A percentile compares a stretch with the other conserved stretches of the same genome.
Conservation (phyloP, 2,113 vertebrate species). For the Solenodon paradoxus region DNA sequence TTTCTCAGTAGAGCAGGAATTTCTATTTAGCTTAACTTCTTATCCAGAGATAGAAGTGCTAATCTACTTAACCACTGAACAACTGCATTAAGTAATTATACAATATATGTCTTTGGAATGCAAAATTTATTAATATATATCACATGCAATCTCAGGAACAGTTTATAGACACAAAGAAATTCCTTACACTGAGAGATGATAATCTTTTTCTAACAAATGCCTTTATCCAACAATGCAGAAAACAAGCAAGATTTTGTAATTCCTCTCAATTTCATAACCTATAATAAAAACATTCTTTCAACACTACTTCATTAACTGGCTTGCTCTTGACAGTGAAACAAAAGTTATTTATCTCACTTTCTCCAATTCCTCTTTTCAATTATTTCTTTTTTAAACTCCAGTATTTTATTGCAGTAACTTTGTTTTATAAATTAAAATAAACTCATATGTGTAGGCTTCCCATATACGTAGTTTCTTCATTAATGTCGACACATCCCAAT, state of each 20-base stretch:
- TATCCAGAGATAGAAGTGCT: background rate
- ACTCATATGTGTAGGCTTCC: too few relatives aligned
- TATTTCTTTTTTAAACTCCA: too few relatives aligned
- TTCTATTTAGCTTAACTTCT: too few relatives aligned
- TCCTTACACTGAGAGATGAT: background rate
- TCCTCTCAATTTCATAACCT: background rate
- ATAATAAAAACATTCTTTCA: background rate
- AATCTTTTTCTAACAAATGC: background rate
- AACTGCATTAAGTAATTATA: background rate
- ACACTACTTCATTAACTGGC: background rate
- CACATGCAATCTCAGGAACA: background rate
- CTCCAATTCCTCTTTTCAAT: background rate
- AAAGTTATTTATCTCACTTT: background rate
- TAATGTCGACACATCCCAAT: too few relatives aligned
- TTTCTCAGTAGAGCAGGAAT: background rate
- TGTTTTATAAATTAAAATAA: too few relatives aligned
- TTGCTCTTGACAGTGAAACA: background rate
- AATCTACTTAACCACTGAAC: background rate
- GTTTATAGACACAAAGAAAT: background rate
- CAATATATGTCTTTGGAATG: background rate
- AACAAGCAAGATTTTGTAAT: background rate
- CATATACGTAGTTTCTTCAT: too few relatives aligned
- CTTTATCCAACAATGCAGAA: background rate
- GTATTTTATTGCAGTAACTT: too few relatives aligned
- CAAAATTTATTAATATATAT: background rate